A percentile compares a stretch with the other conserved stretches of the same genome.
Conservation (phyloP, 2,888 invertebrate species). For the Temnothorax unifasciatus region DNA sequence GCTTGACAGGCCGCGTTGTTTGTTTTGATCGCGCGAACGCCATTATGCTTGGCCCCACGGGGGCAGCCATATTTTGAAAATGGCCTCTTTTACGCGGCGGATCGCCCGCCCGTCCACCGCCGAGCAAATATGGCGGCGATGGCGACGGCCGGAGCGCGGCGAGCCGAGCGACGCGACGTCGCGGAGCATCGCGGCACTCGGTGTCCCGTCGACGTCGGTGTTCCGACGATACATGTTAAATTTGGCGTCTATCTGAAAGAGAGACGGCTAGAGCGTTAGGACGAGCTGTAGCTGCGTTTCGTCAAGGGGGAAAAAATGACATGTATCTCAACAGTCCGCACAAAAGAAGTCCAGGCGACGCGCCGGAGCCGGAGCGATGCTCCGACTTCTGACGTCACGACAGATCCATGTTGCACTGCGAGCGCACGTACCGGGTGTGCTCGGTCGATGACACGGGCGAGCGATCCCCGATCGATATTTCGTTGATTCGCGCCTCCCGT, state of each 20-base stretch:
- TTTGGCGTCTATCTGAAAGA: not conserved
- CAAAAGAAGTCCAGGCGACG: conserved; percentile 14
- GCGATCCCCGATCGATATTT: not conserved
- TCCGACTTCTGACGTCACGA: conserved; percentile 64
- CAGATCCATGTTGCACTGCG: conserved; percentile 32
- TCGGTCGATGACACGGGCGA: not conserved
- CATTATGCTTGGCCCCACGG: conserved; percentile 87
- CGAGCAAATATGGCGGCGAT: conserved; percentile 69
- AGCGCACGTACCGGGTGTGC: conserved; percentile 27
- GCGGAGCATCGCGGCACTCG: too few species aligned
- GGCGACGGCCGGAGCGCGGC: not conserved
- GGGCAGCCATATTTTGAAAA: conserved; percentile 90
- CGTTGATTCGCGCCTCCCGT: not conserved
- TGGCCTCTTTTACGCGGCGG: conserved; percentile 86
- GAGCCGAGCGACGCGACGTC: not conserved
- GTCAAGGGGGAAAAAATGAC: not conserved
- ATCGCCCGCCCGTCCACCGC: conserved; percentile 21
- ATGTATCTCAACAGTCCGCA: not conserved
- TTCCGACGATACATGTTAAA: not conserved
- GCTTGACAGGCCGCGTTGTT: conserved; percentile 84
- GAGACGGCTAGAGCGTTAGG: not conserved
- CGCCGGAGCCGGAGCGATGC: not conserved
- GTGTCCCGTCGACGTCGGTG: not conserved
- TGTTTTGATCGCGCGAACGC: conserved; percentile 87
- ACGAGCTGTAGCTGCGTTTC: not conserved